Evolutionary conservation across 2,888 invertebrate genomes (phyloP).

Genomic region (Linyphia triangularis): DNA sequence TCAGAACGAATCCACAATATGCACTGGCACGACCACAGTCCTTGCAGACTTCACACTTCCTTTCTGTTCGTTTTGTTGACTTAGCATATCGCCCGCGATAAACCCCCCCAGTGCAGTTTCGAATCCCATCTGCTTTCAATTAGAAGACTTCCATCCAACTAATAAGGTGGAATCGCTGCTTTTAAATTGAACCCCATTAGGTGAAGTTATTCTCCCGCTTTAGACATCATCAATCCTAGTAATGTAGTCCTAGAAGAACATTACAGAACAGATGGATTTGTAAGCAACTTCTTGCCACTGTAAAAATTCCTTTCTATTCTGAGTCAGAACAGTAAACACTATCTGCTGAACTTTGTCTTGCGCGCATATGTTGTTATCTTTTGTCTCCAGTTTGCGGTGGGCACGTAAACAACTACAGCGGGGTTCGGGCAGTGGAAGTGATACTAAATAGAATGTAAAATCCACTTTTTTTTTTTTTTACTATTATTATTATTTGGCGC

Average conservation of each 20-base stretch:
- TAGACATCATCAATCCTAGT: slow-evolving; percentile 4
- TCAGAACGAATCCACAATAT: neutral
- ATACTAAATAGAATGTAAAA: slow-evolving; percentile 71
- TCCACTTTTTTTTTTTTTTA: slow-evolving; percentile 37
- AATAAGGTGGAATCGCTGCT: slow-evolving; percentile 21
- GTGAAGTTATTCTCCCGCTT: neutral
- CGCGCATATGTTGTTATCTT: slow-evolving; percentile 51
- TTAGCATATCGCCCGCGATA: slow-evolving; percentile 49
- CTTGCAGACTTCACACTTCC: slow-evolving; percentile 1
- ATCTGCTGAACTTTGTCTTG: slow-evolving; percentile 43
- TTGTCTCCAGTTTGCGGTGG: slow-evolving; percentile 11
- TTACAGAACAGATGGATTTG: neutral
- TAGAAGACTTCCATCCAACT: neutral
- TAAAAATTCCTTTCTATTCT: slow-evolving; percentile 12
- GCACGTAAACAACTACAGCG: slow-evolving; percentile 35
- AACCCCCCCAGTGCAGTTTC: neutral
- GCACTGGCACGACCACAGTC: neutral
- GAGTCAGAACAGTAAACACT: slow-evolving; percentile 42
- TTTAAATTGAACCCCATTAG: neutral
- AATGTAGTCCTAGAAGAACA: slow-evolving; percentile 1
- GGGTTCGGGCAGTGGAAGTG: slow-evolving; percentile 12
- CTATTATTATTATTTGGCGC: slow-evolving; percentile 5
- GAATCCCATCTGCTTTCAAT: neutral
- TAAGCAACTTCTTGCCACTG: neutral
- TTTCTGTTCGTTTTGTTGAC: slow-evolving; percentile 19